Conservation (phyloP, 2,797 vertebrate species). For the Martes flavigula region DNA sequence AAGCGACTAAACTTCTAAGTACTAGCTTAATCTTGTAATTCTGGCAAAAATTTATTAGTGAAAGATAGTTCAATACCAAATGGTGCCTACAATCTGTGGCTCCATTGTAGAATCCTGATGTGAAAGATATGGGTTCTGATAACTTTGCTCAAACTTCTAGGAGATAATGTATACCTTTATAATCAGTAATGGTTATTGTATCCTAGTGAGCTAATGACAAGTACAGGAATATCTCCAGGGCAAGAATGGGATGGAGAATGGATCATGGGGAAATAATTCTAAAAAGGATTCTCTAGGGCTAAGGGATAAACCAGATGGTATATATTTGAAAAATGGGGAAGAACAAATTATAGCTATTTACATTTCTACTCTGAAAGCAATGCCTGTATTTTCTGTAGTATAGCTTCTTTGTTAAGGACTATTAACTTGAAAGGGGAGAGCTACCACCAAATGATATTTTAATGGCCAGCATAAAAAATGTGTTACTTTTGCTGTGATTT, state of each 20-base stretch:
- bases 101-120: background rate
- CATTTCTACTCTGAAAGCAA: slow-evolving; percentile 38
- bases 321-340: background rate
- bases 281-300: background rate
- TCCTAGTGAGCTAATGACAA: background rate
- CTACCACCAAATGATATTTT: slow-evolving; percentile 57
- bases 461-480: slow-evolving; percentile 33
- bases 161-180: slow-evolving; percentile 23
- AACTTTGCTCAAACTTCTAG: background rate
- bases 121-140: background rate
- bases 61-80: background rate
- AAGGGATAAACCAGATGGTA: background rate
- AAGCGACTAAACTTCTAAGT: background rate
- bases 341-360: slow-evolving; percentile 35
- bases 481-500: slow-evolving; percentile 50
- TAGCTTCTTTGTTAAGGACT: slow-evolving; percentile 55
- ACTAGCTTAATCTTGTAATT: background rate
- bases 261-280: slow-evolving; percentile 17
- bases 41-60: background rate
- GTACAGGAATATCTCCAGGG: background rate
- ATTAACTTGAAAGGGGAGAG: background rate
- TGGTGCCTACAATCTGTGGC: background rate
- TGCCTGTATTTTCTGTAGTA: background rate
- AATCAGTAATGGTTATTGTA: background rate
- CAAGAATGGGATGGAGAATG: background rate